Evolutionary conservation across 2,888 invertebrate species (phyloP).

Genomic region (Mechanitis mazaeus): DNA sequence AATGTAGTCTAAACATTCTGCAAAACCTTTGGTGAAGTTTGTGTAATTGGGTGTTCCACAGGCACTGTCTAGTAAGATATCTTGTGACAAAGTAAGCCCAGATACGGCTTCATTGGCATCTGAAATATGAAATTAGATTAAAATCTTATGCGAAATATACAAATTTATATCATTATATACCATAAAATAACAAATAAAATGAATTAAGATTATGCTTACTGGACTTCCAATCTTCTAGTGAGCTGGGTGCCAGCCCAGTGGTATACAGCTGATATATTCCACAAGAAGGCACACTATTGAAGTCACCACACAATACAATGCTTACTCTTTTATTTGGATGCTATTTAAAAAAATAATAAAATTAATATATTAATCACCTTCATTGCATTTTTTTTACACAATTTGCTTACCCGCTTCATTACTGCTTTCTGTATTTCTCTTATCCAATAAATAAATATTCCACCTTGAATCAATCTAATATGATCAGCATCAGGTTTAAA

Average conservation of each 20-base stretch:
- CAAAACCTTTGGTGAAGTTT: constrained; percentile 88
- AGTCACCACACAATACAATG: constrained; percentile 92
- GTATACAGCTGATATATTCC: constrained; percentile 89
- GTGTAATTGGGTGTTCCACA: constrained; percentile 91
- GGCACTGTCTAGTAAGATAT: constrained; percentile 82
- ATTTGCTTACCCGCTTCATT: constrained; percentile 45
- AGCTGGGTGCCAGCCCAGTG: constrained; percentile 78
- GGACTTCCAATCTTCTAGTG: constrained; percentile 85
- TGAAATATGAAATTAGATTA: constrained; percentile 46
- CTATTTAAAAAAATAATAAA: constrained; percentile 30
- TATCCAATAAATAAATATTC: constrained; percentile 83
- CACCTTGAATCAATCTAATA: constrained; percentile 90
- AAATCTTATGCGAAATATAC: neutral
- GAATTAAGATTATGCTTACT: constrained; percentile 75
- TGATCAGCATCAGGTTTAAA: constrained; percentile 95
- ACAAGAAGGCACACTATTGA: constrained; percentile 91
- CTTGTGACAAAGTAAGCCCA: constrained; percentile 80
- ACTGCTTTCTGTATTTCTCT: constrained; percentile 71
- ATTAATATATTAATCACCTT: constrained; percentile 18
- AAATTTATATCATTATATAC: neutral
- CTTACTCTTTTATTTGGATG: constrained; percentile 69
- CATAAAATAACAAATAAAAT: neutral
- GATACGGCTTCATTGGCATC: constrained; percentile 80
- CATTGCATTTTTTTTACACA: neutral
- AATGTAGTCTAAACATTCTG: constrained; percentile 94